Conservation (phyloP, 2,888 invertebrate genomes). For the Brachypalpus laphriformis region DNA sequence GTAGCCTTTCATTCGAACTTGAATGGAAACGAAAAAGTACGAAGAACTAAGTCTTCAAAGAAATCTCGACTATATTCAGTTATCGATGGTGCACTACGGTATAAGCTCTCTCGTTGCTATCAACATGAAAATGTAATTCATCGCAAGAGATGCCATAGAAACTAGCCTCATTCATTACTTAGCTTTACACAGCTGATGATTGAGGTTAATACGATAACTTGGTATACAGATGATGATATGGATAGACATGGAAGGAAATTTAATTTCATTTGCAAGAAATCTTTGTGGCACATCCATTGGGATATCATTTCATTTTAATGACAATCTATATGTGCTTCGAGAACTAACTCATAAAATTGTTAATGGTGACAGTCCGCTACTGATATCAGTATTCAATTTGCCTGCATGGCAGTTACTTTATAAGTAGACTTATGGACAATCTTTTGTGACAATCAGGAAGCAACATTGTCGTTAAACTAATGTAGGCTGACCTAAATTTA, state of each 20-base stretch:
- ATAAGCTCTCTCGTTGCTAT: background rate
- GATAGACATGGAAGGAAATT: constrained; percentile 24
- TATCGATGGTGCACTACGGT: background rate
- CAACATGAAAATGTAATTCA: background rate
- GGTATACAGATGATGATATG: background rate
- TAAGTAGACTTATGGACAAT: background rate
- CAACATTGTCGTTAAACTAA: constrained; percentile 1
- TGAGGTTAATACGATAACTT: constrained; percentile 6
- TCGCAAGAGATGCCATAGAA: constrained; percentile 8
- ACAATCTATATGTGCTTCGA: background rate
- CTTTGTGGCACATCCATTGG: constrained; percentile 20
- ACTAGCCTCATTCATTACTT: constrained; percentile 4
- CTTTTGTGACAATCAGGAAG: background rate
- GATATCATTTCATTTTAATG: constrained; percentile 37
- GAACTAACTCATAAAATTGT: constrained; percentile 6
- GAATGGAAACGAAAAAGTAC: background rate
- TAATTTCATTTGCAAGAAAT: constrained; percentile 39
- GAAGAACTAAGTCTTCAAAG: background rate
- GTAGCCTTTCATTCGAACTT: background rate
- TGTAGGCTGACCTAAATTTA: background rate
- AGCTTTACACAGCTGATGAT: constrained; percentile 1
- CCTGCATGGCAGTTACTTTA: background rate
- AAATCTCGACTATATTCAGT: constrained; percentile 12
- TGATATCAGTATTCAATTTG: background rate
- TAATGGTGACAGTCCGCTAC: background rate